Percentiles rank a stretch among this genome's conserved stretches.
Conservation (phyloP, 1,140 invertebrate genomes). For the Caerostris extrusa region DNA sequence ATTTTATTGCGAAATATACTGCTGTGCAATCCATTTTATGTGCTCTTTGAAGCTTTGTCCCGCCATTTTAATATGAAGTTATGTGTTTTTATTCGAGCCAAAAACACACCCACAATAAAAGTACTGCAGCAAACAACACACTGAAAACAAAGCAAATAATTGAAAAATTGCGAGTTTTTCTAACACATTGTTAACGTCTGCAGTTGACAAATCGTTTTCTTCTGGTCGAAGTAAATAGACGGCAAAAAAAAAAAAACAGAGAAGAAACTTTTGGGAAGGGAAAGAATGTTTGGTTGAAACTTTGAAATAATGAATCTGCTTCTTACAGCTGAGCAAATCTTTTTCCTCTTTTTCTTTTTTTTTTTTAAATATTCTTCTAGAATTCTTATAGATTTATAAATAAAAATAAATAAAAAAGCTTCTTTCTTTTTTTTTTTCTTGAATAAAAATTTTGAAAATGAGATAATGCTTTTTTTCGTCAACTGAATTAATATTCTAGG, state of each 20-base stretch:
- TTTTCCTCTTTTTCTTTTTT: conserved; percentile 19
- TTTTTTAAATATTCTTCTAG: neutral
- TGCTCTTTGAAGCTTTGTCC: neutral
- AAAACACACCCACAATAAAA: neutral
- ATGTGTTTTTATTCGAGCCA: neutral
- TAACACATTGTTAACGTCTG: conserved; percentile 58
- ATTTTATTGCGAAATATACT: neutral
- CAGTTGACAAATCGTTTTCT: conserved; percentile 54
- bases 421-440: neutral
- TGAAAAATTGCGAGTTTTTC: conserved; percentile 52
- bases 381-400: neutral
- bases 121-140: neutral
- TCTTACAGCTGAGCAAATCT: conserved; percentile 31
- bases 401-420: conserved; percentile 17
- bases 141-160: conserved; percentile 22
- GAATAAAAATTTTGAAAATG: too few species aligned
- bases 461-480: neutral
- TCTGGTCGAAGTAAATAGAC: conserved; percentile 51
- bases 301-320: conserved; percentile 61
- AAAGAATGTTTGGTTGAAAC: neutral
- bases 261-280: neutral
- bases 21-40: neutral
- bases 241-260: too few species aligned
- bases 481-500: too few species aligned
- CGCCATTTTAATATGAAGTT: neutral